Percentiles rank a stretch among this genome's conserved stretches.
Evolutionary conservation across 1,140 invertebrate genomes (phyloP).

Genomic region (Lineus longissimus): DNA sequence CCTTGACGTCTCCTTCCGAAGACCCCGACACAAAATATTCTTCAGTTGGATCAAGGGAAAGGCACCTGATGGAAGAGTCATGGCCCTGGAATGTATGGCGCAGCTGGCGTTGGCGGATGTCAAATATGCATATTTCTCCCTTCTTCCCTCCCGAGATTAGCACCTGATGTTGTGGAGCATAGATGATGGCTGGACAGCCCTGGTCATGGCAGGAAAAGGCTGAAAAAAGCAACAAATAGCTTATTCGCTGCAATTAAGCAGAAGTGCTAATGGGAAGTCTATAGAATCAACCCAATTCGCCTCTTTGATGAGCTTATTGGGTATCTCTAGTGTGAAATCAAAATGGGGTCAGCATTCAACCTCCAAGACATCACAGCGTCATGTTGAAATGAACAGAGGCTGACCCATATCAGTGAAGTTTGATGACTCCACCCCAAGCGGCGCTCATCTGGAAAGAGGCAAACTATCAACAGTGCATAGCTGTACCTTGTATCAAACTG

Average conservation of each 20-base stretch:
- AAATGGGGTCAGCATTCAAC: neutral
- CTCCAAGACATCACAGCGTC: neutral
- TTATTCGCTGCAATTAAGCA: conserved; percentile 9
- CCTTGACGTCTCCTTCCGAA: conserved; percentile 98
- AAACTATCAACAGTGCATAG: too few relatives aligned
- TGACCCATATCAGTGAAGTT: too few relatives aligned
- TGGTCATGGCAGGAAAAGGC: conserved; percentile 90
- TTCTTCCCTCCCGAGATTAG: conserved; percentile 90
- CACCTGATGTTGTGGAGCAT: conserved; percentile 86
- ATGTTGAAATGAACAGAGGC: neutral
- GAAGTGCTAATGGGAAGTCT: neutral
- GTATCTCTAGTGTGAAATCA: neutral
- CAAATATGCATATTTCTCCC: conserved; percentile 86
- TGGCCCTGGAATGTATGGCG: conserved; percentile 88
- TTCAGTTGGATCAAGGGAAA: conserved; percentile 89
- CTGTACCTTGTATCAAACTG: conserved; percentile 76
- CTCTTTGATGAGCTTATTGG: neutral
- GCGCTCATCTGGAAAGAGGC: too few relatives aligned
- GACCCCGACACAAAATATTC: conserved; percentile 96
- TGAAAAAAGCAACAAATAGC: conserved; percentile 41
- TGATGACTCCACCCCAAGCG: too few relatives aligned
- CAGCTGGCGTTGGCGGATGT: conserved; percentile 81
- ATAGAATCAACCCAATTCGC: neutral
- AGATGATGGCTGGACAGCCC: conserved; percentile 77
- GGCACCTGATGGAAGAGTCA: conserved; percentile 88